A percentile compares a stretch with the other conserved stretches of the same genome.
These are phyloP conservation scores for Luperina nickerlii DNA, from an alignment of 2,888 invertebrate genomes.

Conservation along the genomic window DNA sequence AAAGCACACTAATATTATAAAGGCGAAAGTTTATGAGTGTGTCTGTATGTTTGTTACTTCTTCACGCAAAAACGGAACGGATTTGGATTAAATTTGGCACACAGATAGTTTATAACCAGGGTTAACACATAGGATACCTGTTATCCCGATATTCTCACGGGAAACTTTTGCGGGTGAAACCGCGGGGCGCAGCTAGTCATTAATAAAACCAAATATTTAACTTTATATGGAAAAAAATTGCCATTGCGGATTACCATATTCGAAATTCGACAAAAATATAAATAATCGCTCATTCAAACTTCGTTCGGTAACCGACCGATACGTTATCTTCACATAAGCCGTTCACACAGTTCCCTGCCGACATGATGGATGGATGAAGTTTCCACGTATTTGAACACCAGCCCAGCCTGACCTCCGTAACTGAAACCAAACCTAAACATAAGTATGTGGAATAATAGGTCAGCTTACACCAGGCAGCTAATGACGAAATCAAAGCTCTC, in stretches of 20 bases:
- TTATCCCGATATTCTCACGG: too few relatives aligned
- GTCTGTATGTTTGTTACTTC: too few relatives aligned
- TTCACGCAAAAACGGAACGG: too few relatives aligned
- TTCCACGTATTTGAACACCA: constrained; percentile 69
- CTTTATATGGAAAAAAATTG: neutral
- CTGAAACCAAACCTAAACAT: constrained; percentile 28
- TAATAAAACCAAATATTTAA: constrained; percentile 4
- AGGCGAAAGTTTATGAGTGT: neutral
- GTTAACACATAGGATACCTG: too few relatives aligned
- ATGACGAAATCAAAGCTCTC: constrained; percentile 75
- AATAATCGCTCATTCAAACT: constrained; percentile 54
- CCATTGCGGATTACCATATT: constrained; percentile 26
- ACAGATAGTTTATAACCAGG: too few relatives aligned
- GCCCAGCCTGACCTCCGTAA: constrained; percentile 44
- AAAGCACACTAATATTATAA: constrained; percentile 24
- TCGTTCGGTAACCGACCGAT: constrained; percentile 65
- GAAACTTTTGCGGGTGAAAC: too few relatives aligned
- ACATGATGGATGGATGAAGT: constrained; percentile 72
- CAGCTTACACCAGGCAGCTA: constrained; percentile 64
- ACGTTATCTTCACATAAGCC: constrained; percentile 66
- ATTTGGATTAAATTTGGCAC: too few relatives aligned
- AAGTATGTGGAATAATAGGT: constrained; percentile 47
- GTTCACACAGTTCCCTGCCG: constrained; percentile 69
- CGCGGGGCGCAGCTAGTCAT: neutral
- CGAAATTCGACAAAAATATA: constrained; percentile 31